Percentiles rank a stretch among this genome's conserved stretches.
phyloP scores from a whole-genome alignment of 2,888 invertebrate genomes.

The Agonopterix subpropinquella region DNA sequence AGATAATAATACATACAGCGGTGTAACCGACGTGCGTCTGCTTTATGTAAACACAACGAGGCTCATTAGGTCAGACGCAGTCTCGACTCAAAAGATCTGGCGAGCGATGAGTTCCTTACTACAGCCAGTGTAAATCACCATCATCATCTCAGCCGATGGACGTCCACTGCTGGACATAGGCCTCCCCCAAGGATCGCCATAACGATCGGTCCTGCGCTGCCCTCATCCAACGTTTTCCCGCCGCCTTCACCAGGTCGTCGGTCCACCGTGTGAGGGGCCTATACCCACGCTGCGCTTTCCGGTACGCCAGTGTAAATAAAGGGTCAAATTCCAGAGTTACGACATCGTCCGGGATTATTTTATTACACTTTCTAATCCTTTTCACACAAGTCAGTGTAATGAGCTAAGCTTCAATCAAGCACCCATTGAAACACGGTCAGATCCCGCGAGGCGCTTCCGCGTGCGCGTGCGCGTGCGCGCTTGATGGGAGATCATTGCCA shows the following conservation, averaged over 20 bases:
- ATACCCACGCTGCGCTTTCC: too few relatives aligned
- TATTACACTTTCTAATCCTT: conserved; percentile 51
- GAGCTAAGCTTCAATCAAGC: conserved; percentile 40
- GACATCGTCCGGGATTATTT: conserved; percentile 27
- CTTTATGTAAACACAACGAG: conserved; percentile 43
- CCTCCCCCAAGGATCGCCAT: too few relatives aligned
- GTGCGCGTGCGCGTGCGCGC: conserved; percentile 42
- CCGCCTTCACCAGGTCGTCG: too few relatives aligned
- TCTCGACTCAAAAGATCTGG: conserved; percentile 12
- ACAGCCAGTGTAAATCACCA: not conserved
- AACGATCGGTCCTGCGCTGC: too few relatives aligned
- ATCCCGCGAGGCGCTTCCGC: conserved; percentile 58
- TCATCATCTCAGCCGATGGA: too few relatives aligned
- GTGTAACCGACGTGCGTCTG: conserved; percentile 53
- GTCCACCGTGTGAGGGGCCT: too few relatives aligned
- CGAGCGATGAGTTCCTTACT: not conserved
- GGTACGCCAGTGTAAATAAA: conserved; percentile 7
- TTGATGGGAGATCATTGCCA: conserved; percentile 66
- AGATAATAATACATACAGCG: conserved; percentile 55
- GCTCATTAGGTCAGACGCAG: conserved; percentile 52
- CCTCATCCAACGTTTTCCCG: too few relatives aligned
- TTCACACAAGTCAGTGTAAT: conserved; percentile 33
- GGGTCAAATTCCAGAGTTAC: conserved; percentile 29
- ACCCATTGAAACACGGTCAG: conserved; percentile 66
- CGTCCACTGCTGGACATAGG: too few relatives aligned